Conservation (phyloP, 1,140 invertebrate species). For the Drosophila pseudoananassae region DNA sequence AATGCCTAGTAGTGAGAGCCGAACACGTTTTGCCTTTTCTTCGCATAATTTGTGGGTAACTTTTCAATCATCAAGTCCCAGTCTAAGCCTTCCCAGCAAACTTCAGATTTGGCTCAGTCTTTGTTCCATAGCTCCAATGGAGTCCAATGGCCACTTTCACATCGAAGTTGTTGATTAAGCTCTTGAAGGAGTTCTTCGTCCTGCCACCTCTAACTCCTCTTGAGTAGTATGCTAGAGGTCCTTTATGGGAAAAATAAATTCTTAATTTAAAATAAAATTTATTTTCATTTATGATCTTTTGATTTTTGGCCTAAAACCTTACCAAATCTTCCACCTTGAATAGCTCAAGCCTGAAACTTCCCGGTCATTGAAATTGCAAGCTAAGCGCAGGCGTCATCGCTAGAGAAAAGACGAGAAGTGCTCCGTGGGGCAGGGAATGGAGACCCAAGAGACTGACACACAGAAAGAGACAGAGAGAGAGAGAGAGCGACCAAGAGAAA, state of each 20-base stretch:
- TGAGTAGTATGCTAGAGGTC: not conserved
- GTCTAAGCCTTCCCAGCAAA: not conserved
- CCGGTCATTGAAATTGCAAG: slow-evolving; percentile 13
- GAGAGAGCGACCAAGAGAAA: not conserved
- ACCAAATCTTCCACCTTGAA: not conserved
- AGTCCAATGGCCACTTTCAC: slow-evolving; percentile 30
- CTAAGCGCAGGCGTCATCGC: slow-evolving; percentile 50
- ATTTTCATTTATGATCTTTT: not conserved
- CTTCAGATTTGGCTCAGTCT: not conserved
- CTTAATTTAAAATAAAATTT: not conserved
- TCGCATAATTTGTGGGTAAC: slow-evolving; percentile 56
- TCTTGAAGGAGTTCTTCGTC: not conserved
- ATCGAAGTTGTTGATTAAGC: slow-evolving; percentile 21
- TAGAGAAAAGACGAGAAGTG: slow-evolving; percentile 20
- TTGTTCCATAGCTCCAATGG: not conserved
- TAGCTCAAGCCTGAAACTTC: slow-evolving; percentile 9
- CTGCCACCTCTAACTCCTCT: not conserved
- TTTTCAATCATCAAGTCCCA: slow-evolving; percentile 44
- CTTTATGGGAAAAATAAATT: not conserved
- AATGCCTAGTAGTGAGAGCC: slow-evolving; percentile 37
- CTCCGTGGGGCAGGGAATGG: not conserved
- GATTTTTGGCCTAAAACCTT: not conserved
- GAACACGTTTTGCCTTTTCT: slow-evolving; percentile 48
- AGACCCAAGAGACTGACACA: not conserved
- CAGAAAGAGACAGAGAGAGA: not conserved